Evolutionary conservation across 2,113 vertebrate genomes (phyloP).

Genomic region (Morone chrysops): DNA sequence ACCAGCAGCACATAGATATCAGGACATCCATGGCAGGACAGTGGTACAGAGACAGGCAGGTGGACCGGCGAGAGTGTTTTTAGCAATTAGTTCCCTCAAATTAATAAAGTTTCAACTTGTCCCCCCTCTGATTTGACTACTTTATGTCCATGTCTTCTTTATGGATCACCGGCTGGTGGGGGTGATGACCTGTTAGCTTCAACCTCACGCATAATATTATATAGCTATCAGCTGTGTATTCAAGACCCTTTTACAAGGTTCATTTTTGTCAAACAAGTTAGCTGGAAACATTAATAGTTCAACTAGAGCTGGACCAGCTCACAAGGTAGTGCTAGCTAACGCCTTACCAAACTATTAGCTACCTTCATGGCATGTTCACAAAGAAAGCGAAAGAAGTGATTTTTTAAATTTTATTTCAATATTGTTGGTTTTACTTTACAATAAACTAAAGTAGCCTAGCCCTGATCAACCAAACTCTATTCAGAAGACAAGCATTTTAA

Average conservation of each 20-base stretch:
- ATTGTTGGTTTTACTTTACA: no score
- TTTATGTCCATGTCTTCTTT: not conserved
- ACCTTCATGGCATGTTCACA: no score
- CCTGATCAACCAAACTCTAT: no score
- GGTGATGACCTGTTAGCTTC: not conserved
- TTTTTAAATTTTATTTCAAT: no score
- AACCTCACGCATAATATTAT: not conserved
- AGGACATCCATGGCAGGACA: conserved; percentile 57
- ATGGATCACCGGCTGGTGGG: not conserved
- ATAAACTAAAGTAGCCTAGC: no score
- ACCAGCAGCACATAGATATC: conserved; percentile 72
- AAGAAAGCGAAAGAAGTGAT: no score
- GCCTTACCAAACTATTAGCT: no score
- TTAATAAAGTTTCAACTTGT: not conserved
- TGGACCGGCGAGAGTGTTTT: not conserved
- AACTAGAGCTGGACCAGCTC: not conserved
- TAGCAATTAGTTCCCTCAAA: not conserved
- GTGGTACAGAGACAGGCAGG: conserved; percentile 2
- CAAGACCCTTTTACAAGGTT: not conserved
- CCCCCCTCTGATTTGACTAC: not conserved
- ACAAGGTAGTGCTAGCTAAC: not conserved
- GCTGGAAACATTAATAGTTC: not conserved
- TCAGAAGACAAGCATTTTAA: no score
- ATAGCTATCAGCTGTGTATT: not conserved
- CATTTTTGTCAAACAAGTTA: not conserved